Evolutionary conservation across 1,140 invertebrate genomes (phyloP), one percentile per base, ranked within the genome.

Genomic region (Heliothis subflexa): DNA sequence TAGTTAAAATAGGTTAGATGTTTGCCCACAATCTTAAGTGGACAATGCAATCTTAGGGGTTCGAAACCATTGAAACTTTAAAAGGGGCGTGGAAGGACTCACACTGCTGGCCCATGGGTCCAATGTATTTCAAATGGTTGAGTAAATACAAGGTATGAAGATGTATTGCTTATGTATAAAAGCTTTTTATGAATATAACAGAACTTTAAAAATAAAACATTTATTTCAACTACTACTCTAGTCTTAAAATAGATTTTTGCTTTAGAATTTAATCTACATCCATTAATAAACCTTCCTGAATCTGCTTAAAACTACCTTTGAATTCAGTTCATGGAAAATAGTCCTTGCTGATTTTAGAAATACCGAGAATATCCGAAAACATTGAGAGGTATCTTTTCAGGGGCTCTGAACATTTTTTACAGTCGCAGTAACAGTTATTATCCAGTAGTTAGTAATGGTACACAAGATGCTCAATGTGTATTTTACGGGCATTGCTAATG

Each of bases 401-500:
- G 16, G 61, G 45, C 13, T 28, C 18, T 74, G 71, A 49, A 9
- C 55, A 59, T 61, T 49, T 55, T 16, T 61, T 40, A 40, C 33
- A 40, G 33, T 40, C 33, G 9, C 3, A 7, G 33, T 40, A 73
- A 73, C 55, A 61, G 71, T 74, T 74, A 74, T 74, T 61, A 18
- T 40, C n/a, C 45, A 49, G 33, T 47, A 61, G 71, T 47, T 73
- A 25, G 47, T 50, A 50, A 47, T 16, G 71, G 54, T 73, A 73
- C 55, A 61, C 71, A 74, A 59, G 55, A 74, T 47, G 40, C 21
- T 70, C 57, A 61, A 72, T 78, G 78, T 14, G 45, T 71, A 74
- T 78, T 72, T 76, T 70, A 80, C 59, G 50, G 47, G 21, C 47
- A 18, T 78, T 72, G 70, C 59, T 68, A 83, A 82, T 78, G 80